Evolutionary conservation across 2,888 invertebrate species (phyloP).

Genomic region (Epirrhoe tristata): DNA sequence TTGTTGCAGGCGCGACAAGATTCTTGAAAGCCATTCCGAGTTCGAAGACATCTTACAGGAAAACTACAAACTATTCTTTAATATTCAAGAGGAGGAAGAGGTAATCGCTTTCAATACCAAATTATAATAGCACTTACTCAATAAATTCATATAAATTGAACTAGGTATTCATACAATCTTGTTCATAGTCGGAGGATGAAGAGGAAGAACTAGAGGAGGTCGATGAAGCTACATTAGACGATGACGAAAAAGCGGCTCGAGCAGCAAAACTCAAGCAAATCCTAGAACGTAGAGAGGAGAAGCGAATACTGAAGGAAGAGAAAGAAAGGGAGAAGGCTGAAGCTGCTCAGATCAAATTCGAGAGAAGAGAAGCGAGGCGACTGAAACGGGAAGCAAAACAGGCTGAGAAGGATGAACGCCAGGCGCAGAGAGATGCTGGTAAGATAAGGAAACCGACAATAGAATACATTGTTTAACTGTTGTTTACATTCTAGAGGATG

Average conservation of each 20-base stretch:
- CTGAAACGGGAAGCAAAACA: slow-evolving; percentile 68
- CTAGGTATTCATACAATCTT: too few relatives aligned
- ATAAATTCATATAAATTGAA: too few relatives aligned
- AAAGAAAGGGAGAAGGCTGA: slow-evolving; percentile 61
- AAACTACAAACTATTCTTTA: slow-evolving; percentile 90
- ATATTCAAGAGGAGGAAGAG: slow-evolving; percentile 83
- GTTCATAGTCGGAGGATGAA: slow-evolving; percentile 60
- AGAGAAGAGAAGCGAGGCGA: slow-evolving; percentile 65
- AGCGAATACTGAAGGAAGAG: slow-evolving; percentile 61
- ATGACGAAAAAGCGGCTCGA: slow-evolving; percentile 71
- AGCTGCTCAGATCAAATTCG: slow-evolving; percentile 60
- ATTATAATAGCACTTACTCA: not conserved
- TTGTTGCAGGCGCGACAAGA: slow-evolving; percentile 66
- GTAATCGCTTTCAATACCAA: slow-evolving; percentile 47
- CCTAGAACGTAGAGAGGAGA: slow-evolving; percentile 58
- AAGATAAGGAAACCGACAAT: slow-evolving; percentile 23
- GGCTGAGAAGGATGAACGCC: slow-evolving; percentile 62
- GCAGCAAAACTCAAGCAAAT: slow-evolving; percentile 60
- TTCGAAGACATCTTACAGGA: slow-evolving; percentile 85
- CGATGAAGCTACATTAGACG: slow-evolving; percentile 72
- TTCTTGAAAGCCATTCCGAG: slow-evolving; percentile 81
- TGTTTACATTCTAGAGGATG: too few relatives aligned
- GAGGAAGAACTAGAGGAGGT: slow-evolving; percentile 74
- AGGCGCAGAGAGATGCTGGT: slow-evolving; percentile 68
- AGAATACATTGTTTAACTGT: not conserved